These are phyloP conservation scores for Dreissena polymorpha DNA, from an alignment of 1,140 invertebrate genomes.

Conservation along the genomic window DNA sequence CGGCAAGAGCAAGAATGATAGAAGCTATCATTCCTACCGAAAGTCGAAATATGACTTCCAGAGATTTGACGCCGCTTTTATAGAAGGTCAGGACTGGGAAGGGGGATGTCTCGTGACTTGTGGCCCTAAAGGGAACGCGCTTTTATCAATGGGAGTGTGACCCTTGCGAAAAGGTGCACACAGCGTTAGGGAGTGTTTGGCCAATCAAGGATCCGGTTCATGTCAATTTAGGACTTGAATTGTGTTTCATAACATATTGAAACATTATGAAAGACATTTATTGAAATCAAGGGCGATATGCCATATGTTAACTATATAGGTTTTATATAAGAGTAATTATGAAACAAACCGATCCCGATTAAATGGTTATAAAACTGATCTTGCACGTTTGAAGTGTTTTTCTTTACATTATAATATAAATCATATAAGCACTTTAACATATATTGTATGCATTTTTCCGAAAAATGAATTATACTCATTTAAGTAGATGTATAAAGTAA, in stretches of 20 bases:
- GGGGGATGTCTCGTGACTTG: background rate
- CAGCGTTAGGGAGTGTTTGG: background rate
- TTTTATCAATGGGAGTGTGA: background rate
- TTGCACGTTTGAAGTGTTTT: no score
- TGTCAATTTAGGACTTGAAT: background rate
- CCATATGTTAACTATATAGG: background rate
- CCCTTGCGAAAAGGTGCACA: background rate
- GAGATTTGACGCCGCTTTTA: constrained; percentile 21
- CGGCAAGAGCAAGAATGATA: constrained; percentile 43
- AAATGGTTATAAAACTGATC: no score
- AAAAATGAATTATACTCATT: no score
- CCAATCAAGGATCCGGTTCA: background rate
- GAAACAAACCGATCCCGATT: no score
- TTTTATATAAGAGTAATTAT: no score
- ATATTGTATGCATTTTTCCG: no score
- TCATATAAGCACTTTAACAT: no score
- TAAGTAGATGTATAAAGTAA: no score
- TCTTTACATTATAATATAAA: no score
- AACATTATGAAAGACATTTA: background rate
- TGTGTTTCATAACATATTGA: background rate
- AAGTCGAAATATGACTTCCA: background rate
- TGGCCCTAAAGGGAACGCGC: background rate
- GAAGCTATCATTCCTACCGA: constrained; percentile 24
- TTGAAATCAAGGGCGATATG: background rate
- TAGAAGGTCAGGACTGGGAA: background rate